Evolutionary conservation across 2,888 invertebrate genomes (phyloP).

Genomic region (Maniola hyperantus): DNA sequence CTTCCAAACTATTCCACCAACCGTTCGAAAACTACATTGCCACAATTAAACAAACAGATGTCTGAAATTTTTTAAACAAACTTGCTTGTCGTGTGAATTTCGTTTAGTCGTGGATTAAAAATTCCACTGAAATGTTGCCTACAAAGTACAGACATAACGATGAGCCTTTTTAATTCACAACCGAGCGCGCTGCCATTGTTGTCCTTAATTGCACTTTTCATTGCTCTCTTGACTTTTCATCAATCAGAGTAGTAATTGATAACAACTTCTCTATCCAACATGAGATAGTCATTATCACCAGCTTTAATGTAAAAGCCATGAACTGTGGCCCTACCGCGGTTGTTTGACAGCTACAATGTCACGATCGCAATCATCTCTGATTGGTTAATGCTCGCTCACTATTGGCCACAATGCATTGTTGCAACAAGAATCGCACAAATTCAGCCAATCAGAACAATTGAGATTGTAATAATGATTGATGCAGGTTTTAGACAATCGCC

Average conservation of each 20-base stretch:
- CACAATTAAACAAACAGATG: slow-evolving; percentile 1
- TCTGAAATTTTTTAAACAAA: neutral
- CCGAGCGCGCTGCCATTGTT: slow-evolving; percentile 29
- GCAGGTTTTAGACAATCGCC: too few relatives aligned
- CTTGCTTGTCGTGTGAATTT: neutral
- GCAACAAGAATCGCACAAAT: too few relatives aligned
- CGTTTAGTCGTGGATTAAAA: slow-evolving; percentile 4
- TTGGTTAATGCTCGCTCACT: too few relatives aligned
- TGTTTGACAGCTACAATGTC: too few relatives aligned
- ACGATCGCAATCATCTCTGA: too few relatives aligned
- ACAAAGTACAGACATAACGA: slow-evolving; percentile 22
- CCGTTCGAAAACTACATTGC: neutral
- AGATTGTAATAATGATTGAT: too few relatives aligned
- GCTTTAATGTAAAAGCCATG: too few relatives aligned
- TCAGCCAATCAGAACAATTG: too few relatives aligned
- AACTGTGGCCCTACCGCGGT: too few relatives aligned
- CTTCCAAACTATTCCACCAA: neutral
- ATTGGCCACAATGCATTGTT: too few relatives aligned
- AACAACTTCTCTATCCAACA: slow-evolving; percentile 2
- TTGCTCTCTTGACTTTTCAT: slow-evolving; percentile 31
- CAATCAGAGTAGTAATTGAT: slow-evolving; percentile 21
- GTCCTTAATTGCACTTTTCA: slow-evolving; percentile 36
- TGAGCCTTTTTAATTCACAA: slow-evolving; percentile 20
- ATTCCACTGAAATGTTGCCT: slow-evolving; percentile 7
- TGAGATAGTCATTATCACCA: neutral